Base-by-base conservation (phyloP, 1,140 invertebrate genomes). In the Pinna nobilis region DNA sequence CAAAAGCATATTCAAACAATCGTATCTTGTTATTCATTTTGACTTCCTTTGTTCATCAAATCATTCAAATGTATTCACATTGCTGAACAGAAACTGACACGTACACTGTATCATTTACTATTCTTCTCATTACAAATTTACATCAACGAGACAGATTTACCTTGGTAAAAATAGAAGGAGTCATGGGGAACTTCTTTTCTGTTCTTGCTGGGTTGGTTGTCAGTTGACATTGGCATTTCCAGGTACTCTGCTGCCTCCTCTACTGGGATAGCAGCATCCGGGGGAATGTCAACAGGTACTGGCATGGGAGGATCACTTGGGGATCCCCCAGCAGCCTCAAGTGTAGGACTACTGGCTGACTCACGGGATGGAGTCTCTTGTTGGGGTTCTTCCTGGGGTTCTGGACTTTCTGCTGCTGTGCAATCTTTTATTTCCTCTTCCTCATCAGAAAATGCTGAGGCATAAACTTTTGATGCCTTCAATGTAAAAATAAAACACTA, bases 141-240 rank as follows among this genome's bases (percentile, higher is more conserved):
- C 44, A 47, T 15, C 15, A 47, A 3, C 20, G 15, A 3, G 44
- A 18, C 20, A 18, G 47, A 47, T 70, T 79, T 90, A 95, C 94
- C 93, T 93, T 97, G 95, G 90, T 96, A 97, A 86, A 96, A 97
- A 84, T 95, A 96, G 88, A 94, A 95, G 79, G 80, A 78, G 61
- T 84, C 76, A 25, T 84, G 79, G 33, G 67, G 50, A 11, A 61
- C 47, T 5, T 44, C 44, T 53, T 68, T 74, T 28, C 65, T 71
- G 20, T 50, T 57, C 30, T 35, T 57, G 63, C 63, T 67, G 3
- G 67, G 39, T 1, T 57, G 25, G 44, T 50, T 49, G 13, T 59
- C 69, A 25, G 50, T 39, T 7, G 82, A 57, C 1, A 74, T 23
- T 28, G 86, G 84, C 51, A 86, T 61, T 55, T 83, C 83, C 41